Evolutionary conservation across 2,797 vertebrate species (phyloP).

Genomic region (Taenioides sp.): DNA sequence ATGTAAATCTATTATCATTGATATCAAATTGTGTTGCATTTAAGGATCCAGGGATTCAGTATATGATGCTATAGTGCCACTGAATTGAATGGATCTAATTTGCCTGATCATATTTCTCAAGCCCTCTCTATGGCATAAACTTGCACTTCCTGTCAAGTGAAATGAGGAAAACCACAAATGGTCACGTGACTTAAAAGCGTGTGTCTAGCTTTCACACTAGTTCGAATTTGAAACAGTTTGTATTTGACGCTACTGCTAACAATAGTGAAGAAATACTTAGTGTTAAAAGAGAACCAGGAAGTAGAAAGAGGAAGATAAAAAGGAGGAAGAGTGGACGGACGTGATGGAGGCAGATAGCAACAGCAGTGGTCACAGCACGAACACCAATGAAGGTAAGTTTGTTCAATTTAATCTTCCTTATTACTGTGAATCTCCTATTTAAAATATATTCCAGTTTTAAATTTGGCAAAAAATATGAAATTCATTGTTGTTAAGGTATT

Average conservation of each 20-base stretch:
- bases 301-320: slow-evolving; percentile 55
- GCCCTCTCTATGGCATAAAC: neutral
- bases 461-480: neutral
- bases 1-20: neutral
- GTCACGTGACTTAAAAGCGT: slow-evolving; percentile 46
- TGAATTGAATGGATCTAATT: neutral
- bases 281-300: slow-evolving; percentile 40
- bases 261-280: slow-evolving; percentile 23
- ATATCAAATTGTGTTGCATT: neutral
- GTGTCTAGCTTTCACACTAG: slow-evolving; percentile 22
- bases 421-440: neutral
- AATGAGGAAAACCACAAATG: neutral
- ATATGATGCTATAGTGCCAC: neutral
- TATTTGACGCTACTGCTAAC: slow-evolving; percentile 1
- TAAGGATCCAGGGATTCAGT: neutral
- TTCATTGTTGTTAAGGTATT: neutral
- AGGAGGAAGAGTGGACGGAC: slow-evolving; percentile 20
- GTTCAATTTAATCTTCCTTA: neutral
- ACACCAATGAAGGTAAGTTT: slow-evolving; percentile 53
- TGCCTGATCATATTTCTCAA: neutral
- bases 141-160: slow-evolving; percentile 2
- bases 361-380: neutral
- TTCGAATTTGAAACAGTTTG: neutral
- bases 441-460: neutral
- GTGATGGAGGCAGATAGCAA: slow-evolving; percentile 57